Base-by-base conservation (phyloP, 2,797 vertebrate species). In the Graptemys geographica region DNA sequence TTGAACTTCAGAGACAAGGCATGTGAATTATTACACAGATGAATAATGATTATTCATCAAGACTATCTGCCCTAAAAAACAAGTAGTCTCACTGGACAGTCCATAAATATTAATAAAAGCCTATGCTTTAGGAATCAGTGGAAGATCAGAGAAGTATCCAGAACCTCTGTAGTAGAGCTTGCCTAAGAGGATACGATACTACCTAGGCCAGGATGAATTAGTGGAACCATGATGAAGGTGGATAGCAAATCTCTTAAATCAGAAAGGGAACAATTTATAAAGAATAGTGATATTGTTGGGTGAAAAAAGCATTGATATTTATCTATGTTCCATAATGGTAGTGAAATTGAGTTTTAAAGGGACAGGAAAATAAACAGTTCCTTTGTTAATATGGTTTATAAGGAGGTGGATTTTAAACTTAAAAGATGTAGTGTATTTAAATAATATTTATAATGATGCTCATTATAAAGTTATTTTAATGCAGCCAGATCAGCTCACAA, bases 91-190 rank as follows among this genome's bases (percentile, higher is more conserved):
- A 98, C 98, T 98, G 98, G 98, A 98, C 94, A 94, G 86, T 86
- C 95, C 95, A 99, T 98, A 98, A 98, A 99, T 99, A 99, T 98
- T 99, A 98, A 99, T 98, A 97, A 95, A 98, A 96, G 92, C 56
- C 98, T 98, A 98, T 98, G 83, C 98, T 98, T 96, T 96, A 98
- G 96, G 97, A 98, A 98, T 98, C 97, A 98, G 97, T 98, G 95
- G 96, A 98, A 98, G 98, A 98, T 98, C 98, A 98, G 98, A 98
- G 98, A 98, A 98, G 98, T 97, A 97, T 97, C 96, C 95, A 97
- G 96, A 97, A 74, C 90, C 94, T 98, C 96, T 97, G 96, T 93
- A 97, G 97, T 76, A 91, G 90, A 98, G 90, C 87, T 97, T 97
- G 96, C 97, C 97, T 97, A 91, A 97, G 92, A 97, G 96, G 56